Evolutionary conservation across 1,140 invertebrate species (phyloP), one percentile per base, ranked within the genome.

Genomic region (Matsumurasca onukii): DNA sequence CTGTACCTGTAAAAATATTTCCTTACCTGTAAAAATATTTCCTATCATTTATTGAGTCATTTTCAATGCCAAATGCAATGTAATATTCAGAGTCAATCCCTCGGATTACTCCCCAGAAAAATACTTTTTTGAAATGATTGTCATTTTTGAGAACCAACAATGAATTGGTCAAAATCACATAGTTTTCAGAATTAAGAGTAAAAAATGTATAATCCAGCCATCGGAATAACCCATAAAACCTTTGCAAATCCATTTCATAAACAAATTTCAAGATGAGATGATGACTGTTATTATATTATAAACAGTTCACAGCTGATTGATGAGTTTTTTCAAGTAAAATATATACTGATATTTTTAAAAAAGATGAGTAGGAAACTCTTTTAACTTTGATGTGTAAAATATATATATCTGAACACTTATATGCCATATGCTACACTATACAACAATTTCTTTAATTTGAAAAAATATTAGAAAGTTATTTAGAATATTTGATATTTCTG

Each of bases 91-190:
- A 81, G 49, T 85, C 81, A 0, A 82, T 78, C 0, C 88, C 90
- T 65, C 85, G 83, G 45, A 93, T 86, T 75, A 84, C 84, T 1
- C 90, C 91, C 88, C 89, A 91, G 70, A 91, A 90, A 70, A 86
- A 91, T 59, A 89, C 84, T 69, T 86, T 85, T 1, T 79, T 77
- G 75, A 91, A 91, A 74, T 91, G 88, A 79, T 91, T 91, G 74
- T 92, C 89, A 55, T 86, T 84, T 76, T 91, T 86, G 20, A 92
- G 77, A 59, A 90, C 77, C 15, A 87, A 78, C 0, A 93, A 77
- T 0, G 90, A 90, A 77, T 89, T 89, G 73, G 88, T 83, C 3
- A 91, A 76, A 0, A 90, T 72, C 1, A 87, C 80, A 9, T 85
- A 83, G 71, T 87, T 83, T 78, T 92, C 90, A 2, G 81, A 82